Evolutionary conservation across 92 coral and sea anemone species (phyloP).

Genomic region (Palythoa grandis): DNA sequence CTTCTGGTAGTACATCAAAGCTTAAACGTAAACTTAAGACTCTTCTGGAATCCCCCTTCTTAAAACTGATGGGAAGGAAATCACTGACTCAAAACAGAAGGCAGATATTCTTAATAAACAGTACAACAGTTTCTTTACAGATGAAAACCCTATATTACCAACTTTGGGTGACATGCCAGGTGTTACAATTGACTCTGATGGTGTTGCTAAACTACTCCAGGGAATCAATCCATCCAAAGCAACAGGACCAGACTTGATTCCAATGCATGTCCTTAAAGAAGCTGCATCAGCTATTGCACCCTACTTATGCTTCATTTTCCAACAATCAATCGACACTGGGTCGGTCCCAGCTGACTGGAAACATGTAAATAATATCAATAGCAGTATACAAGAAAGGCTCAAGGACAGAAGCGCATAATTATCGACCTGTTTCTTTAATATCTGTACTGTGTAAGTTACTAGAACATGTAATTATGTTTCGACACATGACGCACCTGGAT

Average conservation of each 20-base stretch:
- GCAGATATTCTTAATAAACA: conserved; percentile 37
- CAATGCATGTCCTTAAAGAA: conserved; percentile 32
- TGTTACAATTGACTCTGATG: conserved; percentile 19
- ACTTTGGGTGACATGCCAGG: no score
- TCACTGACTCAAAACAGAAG: conserved; percentile 36
- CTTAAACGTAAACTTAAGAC: conserved; percentile 39
- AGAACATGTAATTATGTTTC: conserved; percentile 43
- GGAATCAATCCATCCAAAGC: conserved; percentile 25
- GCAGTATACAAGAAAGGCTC: conserved; percentile 39
- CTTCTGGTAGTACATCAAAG: conserved; percentile 31
- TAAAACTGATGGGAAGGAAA: conserved; percentile 15
- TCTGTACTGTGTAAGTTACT: no score
- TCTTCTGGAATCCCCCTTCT: conserved; percentile 20
- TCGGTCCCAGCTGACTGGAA: conserved; percentile 49
- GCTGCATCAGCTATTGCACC: conserved; percentile 45
- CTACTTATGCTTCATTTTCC: conserved; percentile 44
- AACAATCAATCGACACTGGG: conserved; percentile 44
- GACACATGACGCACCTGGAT: conserved; percentile 31
- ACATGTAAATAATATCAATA: conserved; percentile 34
- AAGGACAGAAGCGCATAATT: conserved; percentile 33
- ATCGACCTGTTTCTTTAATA: conserved; percentile 38
- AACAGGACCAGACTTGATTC: conserved; percentile 10
- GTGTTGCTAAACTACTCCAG: conserved; percentile 32
- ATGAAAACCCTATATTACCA: no score
- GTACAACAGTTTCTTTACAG: conserved; percentile 30